Base-by-base conservation (phyloP, 2,888 invertebrate genomes). In the Melangyna quadrimaculata region DNA sequence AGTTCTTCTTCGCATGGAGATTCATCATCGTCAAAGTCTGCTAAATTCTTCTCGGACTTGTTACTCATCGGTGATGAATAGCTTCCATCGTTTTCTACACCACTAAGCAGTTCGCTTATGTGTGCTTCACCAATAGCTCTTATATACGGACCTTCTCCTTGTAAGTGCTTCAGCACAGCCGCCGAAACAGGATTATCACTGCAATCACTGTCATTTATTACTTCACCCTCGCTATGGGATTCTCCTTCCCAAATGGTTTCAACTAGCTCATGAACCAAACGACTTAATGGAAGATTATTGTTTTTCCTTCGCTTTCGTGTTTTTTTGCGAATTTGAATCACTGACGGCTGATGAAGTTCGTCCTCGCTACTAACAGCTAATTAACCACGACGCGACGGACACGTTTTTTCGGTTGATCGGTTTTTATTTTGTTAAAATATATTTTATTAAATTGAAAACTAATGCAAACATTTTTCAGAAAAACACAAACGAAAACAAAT, bases 1-100 rank as follows among this genome's bases (percentile, higher is more conserved):
- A 96, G 91, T 90, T 96, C 97, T 90, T 97, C 97, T 89, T 97
- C 97, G 90, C 97, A 97, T 0, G 95, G 96, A 9, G 97, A 97
- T 89, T 97, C 97, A 89, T 96, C 96, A 6, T 98, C 98, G 89
- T 98, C 98, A 89, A 98, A 96, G 92, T 98, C 98, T 0, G 97
- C 97, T 95, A 98, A 95, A 91, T 98, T 98, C 88, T 98, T 97
- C 89, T 98, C 98, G 2, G 98, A 98, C 92, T 98, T 98, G 88
- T 96, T 97, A 86, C 97, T 98, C 93, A 97, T 95, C 37, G 97
- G 95, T 0, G 98, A 98, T n/a, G 98, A 98, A 88, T 97, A 97
- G 89, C 97, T 97, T n/a, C 97, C 97, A 89, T 95, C 95, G 75
- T 95, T 95, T 88, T 96, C 95, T 72, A 95, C 95, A 0, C 94